Conservation (phyloP, 2,113 vertebrate genomes). For the Sylvilagus bachmani region DNA sequence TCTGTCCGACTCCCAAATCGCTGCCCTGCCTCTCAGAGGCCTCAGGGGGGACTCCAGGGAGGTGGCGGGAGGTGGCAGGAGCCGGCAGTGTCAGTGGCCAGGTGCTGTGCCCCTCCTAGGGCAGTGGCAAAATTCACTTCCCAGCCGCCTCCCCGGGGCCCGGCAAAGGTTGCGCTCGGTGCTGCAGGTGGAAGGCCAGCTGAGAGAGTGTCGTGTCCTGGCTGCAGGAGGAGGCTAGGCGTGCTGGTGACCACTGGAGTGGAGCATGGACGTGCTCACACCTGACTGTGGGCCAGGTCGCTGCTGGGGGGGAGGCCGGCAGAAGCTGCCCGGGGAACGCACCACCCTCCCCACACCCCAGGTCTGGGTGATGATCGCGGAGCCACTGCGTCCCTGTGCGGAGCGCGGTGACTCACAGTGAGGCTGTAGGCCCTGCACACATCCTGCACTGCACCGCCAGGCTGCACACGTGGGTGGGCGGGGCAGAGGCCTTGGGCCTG, state of each 20-base stretch:
- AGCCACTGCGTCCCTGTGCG: slow-evolving; percentile 73
- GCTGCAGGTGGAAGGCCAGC: background rate
- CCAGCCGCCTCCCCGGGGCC: background rate
- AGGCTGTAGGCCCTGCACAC: slow-evolving; percentile 65
- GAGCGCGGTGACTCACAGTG: slow-evolving; percentile 39
- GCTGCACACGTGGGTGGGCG: background rate
- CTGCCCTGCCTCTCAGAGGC: background rate
- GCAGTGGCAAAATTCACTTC: background rate
- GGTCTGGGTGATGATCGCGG: slow-evolving; percentile 31
- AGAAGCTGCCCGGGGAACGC: slow-evolving; percentile 53
- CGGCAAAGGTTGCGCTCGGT: background rate
- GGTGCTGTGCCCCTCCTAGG: background rate
- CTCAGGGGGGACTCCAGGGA: background rate
- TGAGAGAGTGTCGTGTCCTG: background rate
- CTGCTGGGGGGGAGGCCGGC: background rate
- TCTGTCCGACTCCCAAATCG: background rate
- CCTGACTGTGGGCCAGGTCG: slow-evolving; percentile 30
- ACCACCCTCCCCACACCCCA: background rate
- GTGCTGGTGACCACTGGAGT: background rate
- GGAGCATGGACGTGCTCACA: background rate
- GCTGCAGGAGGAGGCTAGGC: background rate
- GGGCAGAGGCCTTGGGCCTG: background rate
- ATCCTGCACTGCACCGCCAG: background rate
- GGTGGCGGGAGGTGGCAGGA: background rate
- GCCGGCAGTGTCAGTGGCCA: background rate